Percentiles rank a stretch among this genome's conserved stretches.
Evolutionary conservation across 2,797 vertebrate genomes (phyloP).

Genomic region (Ceyx erithaca): DNA sequence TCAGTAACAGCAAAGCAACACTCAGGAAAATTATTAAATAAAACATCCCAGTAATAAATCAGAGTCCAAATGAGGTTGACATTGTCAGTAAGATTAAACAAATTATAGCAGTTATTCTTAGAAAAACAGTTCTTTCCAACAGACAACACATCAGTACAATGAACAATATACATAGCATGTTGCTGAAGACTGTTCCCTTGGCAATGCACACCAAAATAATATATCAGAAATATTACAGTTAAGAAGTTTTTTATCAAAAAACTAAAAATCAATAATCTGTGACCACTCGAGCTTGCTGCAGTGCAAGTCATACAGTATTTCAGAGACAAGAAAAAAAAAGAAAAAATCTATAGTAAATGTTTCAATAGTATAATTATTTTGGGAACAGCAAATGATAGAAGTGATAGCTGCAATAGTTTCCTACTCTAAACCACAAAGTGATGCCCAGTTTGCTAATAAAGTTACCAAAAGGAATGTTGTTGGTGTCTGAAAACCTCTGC

Average conservation of each 20-base stretch:
- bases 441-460: constrained; percentile 26
- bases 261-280: constrained; percentile 56
- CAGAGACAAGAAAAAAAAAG: not conserved
- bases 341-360: not conserved
- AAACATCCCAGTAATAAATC: not conserved
- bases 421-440: not conserved
- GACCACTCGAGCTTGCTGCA: not conserved
- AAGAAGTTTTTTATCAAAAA: constrained; percentile 41
- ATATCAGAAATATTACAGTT: constrained; percentile 31
- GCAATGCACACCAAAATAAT: constrained; percentile 6
- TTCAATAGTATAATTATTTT: not conserved
- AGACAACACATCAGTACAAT: not conserved
- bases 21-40: not conserved
- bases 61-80: not conserved
- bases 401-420: constrained; percentile 7
- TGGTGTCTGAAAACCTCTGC: not conserved
- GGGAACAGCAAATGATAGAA: not conserved
- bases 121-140: constrained; percentile 2
- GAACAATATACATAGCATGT: not conserved
- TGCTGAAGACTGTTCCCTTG: constrained; percentile 12
- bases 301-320: constrained; percentile 13
- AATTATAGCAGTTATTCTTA: not conserved
- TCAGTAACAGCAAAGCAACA: not conserved
- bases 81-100: not conserved
- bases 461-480: not conserved